Evolutionary conservation across 2,113 vertebrate genomes (phyloP), one percentile per base, ranked within the genome.

Genomic region (Coptodon bakossiorum): DNA sequence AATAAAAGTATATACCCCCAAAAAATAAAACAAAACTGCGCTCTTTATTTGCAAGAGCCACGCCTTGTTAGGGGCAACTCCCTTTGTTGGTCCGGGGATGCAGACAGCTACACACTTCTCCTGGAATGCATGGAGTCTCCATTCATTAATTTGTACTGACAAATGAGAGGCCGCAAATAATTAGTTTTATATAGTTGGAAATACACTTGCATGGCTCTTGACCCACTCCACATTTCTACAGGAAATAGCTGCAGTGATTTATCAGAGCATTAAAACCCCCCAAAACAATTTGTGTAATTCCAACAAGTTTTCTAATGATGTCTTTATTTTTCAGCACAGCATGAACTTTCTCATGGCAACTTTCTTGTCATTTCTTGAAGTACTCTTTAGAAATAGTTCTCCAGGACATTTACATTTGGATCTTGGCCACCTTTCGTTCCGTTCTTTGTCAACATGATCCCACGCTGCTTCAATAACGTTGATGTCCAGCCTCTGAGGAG

Each of bases 341-440:
- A 24, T 71, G 66, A 71, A 71, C 66, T 71, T 40, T 71, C 12
- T 24, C 7, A 43, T 2, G 4, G 12, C 12, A 43, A 9, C 7
- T 71, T 71, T 71, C 36, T 43, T 66, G 61, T 5, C 19, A 22
- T 66, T 66, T 38, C 19, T n/a, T 43, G 43, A 71, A 43, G 66
- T 43, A 24, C 12, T 40, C 63, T 68, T 68, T 22, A 68, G 63
- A 12, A 43, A 68, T 43, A 71, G 36, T 43, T 71, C 36, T 71
- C 66, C 36, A 16, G 66, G 5, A 71, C 38, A 71, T 71, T 71
- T 43, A 71, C 0, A 71, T 43, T 71, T 43, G 66, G 66, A 43
- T 6, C n/a, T 43, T 27, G 22, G 66, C 5, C 0, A 0, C 66
- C 22, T 71, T 71, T 71, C 1, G 2, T 71, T 68, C 2, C 1